These are phyloP conservation scores for zebrafish (Danio rerio) DNA, from an alignment of 2,113 vertebrate species.

Conservation along the genomic window DNA sequence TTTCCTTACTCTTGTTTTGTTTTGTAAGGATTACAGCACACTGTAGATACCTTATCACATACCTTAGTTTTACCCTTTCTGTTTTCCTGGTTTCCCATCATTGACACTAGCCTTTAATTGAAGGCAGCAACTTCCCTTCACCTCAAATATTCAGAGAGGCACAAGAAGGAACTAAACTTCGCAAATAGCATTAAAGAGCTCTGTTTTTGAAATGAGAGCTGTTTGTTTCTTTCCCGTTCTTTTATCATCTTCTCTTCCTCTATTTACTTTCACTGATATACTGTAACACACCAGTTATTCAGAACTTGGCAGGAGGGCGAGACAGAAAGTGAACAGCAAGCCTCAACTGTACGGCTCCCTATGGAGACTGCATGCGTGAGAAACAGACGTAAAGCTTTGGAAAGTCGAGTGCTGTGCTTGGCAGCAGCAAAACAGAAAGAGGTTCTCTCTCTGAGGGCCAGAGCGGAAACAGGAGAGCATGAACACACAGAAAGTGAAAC, in stretches of 20 bases:
- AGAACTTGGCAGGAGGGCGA: slow-evolving; percentile 16
- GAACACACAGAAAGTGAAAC: slow-evolving; percentile 46
- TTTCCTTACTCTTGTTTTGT: too few relatives aligned
- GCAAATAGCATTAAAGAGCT: background rate
- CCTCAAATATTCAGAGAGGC: slow-evolving; percentile 63
- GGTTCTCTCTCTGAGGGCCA: slow-evolving; percentile 61
- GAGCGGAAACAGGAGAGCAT: slow-evolving; percentile 57
- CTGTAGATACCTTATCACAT: background rate
- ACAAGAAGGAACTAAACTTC: slow-evolving; percentile 44
- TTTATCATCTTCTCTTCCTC: slow-evolving; percentile 4
- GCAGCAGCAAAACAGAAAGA: background rate
- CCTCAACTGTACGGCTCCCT: background rate
- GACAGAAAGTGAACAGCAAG: background rate
- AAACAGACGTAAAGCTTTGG: slow-evolving; percentile 13
- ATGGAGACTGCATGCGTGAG: slow-evolving; percentile 11
- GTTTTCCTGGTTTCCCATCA: slow-evolving; percentile 35
- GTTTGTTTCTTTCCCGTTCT: background rate
- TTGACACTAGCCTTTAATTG: slow-evolving; percentile 66
- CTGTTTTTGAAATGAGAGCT: background rate
- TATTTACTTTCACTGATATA: slow-evolving; percentile 25
- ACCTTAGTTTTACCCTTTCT: background rate
- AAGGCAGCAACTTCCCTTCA: slow-evolving; percentile 62
- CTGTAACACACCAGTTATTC: background rate
- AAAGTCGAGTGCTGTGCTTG: slow-evolving; percentile 16
- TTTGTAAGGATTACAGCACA: too few relatives aligned